Evolutionary conservation across 23 tunicate genomes (phyloP), one percentile per base, ranked within the genome.

Genomic region (Trididemnum nubilum): DNA sequence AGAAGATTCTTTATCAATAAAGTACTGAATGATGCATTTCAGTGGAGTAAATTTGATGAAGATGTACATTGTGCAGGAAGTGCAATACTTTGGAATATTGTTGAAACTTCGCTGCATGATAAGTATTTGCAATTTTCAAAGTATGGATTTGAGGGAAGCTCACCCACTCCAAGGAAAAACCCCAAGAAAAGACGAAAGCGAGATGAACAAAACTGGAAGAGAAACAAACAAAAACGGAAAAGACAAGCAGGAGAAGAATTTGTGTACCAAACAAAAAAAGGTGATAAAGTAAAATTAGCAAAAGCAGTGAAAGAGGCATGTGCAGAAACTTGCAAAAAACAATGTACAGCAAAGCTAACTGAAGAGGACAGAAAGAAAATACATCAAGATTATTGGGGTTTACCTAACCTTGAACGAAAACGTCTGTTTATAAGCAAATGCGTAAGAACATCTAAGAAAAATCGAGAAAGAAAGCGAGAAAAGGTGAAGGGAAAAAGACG

Each of bases 211-310:
- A 61, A 61, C 26, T 61, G 26, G 67, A 61, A 12, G 29, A 22
- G 29, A 61, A 61, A 61, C 29, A 24, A 21, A 61, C 54, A 61
- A 21, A 21, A 61, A 61, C 67, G 26, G 67, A 61, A 61, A 61
- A 24, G 29, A 61, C 67, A 61, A n/a, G 67, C 67, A 21, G 29
- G 29, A 21, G 67, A 61, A 61, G 67, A 61, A 61, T 61, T 61
- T 61, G 67, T 21, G n/a, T 61, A 61, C 67, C 26, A 12, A 61
- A 21, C 67, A 61, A 12, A 61, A 61, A 61, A 22, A 21, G 67
- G 67, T 61, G 67, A 61, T 21, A 24, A 12, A 21, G 28, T 22
- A 21, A 24, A 21, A 61, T 21, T 61, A 24, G 28, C 67, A n/a
- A 24, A 61, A 61, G 29, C 26, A 24, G 67, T 61, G 29, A 61